Conservation (phyloP, 2,797 vertebrate genomes). For the Neopelma chrysocephalum region DNA sequence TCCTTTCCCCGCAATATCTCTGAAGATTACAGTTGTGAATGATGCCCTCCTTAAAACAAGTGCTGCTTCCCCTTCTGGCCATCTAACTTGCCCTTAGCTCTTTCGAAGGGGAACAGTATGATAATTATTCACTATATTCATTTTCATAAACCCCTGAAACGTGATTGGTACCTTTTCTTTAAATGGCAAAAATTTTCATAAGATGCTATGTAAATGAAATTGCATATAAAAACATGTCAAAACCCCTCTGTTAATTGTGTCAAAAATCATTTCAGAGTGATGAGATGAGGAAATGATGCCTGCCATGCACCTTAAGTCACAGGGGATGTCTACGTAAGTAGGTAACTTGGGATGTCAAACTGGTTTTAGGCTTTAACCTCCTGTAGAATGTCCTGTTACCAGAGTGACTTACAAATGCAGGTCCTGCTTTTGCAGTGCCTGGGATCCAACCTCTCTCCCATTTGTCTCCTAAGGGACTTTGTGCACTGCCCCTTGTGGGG, state of each 20-base stretch:
- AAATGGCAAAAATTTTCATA: neutral
- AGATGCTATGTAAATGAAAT: neutral
- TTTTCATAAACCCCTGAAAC: neutral
- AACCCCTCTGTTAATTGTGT: neutral
- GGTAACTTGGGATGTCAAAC: neutral
- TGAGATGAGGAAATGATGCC: neutral
- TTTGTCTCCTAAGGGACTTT: neutral
- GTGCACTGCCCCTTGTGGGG: accelerated
- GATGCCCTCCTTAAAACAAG: neutral
- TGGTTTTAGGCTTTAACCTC: neutral
- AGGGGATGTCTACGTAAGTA: neutral
- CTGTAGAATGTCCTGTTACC: neutral
- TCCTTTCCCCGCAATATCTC: neutral
- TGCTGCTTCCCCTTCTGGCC: neutral
- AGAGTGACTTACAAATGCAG: neutral
- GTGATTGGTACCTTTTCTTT: neutral
- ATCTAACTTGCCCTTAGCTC: neutral
- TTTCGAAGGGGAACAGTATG: neutral
- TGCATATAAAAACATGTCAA: neutral
- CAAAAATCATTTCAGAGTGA: neutral
- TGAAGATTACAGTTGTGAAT: neutral
- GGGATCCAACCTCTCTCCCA: neutral
- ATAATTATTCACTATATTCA: neutral
- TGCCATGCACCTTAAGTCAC: neutral
- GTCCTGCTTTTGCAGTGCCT: neutral